These are phyloP conservation scores for Diglossa cyanea DNA, from an alignment of 2,797 vertebrate species.

Conservation along the genomic window DNA sequence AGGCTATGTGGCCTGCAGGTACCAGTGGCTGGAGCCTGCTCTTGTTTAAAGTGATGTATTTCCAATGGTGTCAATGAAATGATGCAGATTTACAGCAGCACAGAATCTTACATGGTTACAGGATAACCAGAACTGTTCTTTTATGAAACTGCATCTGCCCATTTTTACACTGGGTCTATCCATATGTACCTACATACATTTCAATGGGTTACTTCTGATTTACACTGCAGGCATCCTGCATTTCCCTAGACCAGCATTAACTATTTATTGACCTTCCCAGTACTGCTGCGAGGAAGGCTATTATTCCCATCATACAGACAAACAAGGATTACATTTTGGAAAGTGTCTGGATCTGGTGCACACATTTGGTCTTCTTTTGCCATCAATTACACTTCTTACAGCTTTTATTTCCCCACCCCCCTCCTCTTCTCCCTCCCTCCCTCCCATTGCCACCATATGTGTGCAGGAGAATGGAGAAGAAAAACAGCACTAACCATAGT, in stretches of 20 bases:
- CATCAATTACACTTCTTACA: conserved; percentile 50
- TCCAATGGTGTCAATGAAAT: not conserved
- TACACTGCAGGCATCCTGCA: conserved; percentile 10
- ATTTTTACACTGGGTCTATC: not conserved
- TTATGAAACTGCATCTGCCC: not conserved
- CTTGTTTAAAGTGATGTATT: not conserved
- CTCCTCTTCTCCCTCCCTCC: not conserved
- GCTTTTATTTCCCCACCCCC: not conserved
- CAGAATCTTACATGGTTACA: not conserved
- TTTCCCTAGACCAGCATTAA: conserved; percentile 51
- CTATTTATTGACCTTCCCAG: conserved; percentile 52
- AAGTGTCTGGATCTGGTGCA: conserved; percentile 43
- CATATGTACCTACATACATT: conserved; percentile 25
- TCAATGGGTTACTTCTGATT: conserved; percentile 40
- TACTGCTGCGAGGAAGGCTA: conserved; percentile 26
- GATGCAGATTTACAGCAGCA: not conserved
- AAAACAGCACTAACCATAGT: conserved; percentile 37
- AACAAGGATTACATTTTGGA: conserved; percentile 52
- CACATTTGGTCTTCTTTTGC: conserved; percentile 52
- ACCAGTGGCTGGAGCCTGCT: not conserved
- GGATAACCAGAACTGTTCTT: not conserved
- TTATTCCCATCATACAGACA: conserved; percentile 44
- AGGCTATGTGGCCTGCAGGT: not conserved
- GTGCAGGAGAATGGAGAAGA: conserved; percentile 42
- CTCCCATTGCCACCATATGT: not conserved